Conservation (phyloP, 2,888 invertebrate genomes). For the Bimastos eiseni region DNA sequence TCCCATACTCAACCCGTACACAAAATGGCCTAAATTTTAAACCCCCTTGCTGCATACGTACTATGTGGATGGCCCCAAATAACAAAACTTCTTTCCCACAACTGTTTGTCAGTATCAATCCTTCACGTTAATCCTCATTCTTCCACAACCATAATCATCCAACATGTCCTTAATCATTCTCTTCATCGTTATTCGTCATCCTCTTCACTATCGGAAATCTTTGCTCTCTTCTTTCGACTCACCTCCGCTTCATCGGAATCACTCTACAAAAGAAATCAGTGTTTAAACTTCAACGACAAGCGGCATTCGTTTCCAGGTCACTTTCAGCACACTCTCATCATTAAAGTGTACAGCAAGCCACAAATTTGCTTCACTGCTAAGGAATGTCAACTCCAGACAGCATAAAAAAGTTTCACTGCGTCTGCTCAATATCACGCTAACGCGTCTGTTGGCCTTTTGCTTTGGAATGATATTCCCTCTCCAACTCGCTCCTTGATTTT, state of each 20-base stretch:
- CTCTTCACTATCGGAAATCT: constrained; percentile 19
- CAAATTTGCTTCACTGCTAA: neutral
- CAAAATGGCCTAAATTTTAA: no score
- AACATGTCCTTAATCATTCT: neutral
- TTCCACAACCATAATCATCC: neutral
- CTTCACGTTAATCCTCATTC: neutral
- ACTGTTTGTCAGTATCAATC: neutral
- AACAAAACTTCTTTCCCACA: neutral
- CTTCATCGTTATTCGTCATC: neutral
- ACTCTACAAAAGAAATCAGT: constrained; percentile 15
- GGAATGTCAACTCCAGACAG: neutral
- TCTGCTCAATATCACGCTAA: no score
- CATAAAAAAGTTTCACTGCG: no score
- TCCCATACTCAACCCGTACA: no score
- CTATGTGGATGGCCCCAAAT: no score
- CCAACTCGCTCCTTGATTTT: no score
- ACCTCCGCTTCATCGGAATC: constrained; percentile 6
- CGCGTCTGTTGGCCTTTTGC: no score
- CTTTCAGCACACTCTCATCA: no score
- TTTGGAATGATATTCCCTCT: no score
- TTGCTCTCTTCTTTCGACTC: constrained; percentile 17
- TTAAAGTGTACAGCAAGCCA: neutral
- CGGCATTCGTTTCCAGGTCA: no score
- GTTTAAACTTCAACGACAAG: neutral
- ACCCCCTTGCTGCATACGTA: no score